Evolutionary conservation across 2,888 invertebrate genomes (phyloP).

Genomic region (Adelphocoris suturalis): DNA sequence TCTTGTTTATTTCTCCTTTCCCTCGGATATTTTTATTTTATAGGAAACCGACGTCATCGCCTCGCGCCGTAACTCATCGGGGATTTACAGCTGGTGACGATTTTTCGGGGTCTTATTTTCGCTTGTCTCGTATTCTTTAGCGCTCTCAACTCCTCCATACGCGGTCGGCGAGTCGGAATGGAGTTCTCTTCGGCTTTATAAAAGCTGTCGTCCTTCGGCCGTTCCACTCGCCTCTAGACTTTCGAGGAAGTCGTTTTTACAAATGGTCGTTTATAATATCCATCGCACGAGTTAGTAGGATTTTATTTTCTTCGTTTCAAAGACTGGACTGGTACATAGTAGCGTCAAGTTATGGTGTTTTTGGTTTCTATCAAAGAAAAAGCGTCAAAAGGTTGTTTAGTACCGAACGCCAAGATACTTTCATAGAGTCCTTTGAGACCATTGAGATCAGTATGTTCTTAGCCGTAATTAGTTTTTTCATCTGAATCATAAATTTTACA

Average conservation of each 20-base stretch:
- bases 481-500: too few species aligned
- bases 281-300: not conserved
- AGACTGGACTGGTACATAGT: not conserved
- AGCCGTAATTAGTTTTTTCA: too few species aligned
- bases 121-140: not conserved
- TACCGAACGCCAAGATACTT: too few species aligned
- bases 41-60: not conserved
- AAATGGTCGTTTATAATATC: constrained; percentile 16
- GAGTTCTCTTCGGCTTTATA: not conserved
- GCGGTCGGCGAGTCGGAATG: not conserved
- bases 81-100: constrained; percentile 1
- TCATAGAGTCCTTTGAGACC: too few species aligned
- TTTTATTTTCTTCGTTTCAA: not conserved
- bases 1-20: too few species aligned
- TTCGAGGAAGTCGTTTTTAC: not conserved
- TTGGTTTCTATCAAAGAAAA: not conserved
- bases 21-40: not conserved
- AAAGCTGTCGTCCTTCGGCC: not conserved
- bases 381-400: too few species aligned
- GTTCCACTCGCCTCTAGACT: not conserved
- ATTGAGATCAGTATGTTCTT: too few species aligned
- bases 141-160: not conserved
- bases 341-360: not conserved
- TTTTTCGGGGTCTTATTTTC: not conserved
- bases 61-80: not conserved